A percentile compares a stretch with the other conserved stretches of the same genome.
phyloP scores from a whole-genome alignment of 2,797 vertebrate genomes.

The Bovichtus diacanthus region DNA sequence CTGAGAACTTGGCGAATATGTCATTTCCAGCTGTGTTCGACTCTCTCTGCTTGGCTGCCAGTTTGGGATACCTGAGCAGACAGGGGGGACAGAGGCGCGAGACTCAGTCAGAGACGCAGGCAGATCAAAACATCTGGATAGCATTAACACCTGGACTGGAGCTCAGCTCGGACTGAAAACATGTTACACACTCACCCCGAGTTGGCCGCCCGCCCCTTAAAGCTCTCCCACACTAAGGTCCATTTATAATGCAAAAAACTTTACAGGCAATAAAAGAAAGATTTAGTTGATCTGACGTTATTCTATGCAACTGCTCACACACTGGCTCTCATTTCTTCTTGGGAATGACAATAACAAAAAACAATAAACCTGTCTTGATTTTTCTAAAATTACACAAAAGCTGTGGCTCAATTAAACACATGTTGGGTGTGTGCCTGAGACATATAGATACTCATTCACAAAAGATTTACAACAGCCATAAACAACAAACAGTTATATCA shows the following conservation, averaged over 20 bases:
- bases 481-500: constrained; percentile 47
- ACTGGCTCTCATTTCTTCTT: constrained; percentile 4
- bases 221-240: constrained; percentile 64
- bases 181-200: constrained; percentile 64
- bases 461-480: constrained; percentile 41
- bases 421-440: not conserved
- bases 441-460: not conserved
- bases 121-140: constrained; percentile 71
- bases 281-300: constrained; percentile 65
- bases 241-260: constrained; percentile 75
- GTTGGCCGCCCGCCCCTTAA: constrained; percentile 45
- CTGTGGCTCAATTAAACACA: not conserved
- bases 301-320: constrained; percentile 51
- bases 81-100: constrained; percentile 45
- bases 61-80: constrained; percentile 92
- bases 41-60: constrained; percentile 92
- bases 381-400: constrained; percentile 18
- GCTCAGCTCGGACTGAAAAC: constrained; percentile 63
- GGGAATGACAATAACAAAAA: constrained; percentile 28
- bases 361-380: constrained; percentile 7
- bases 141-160: constrained; percentile 76
- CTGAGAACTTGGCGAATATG: constrained; percentile 98
- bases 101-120: constrained; percentile 58
- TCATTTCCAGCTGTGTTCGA: constrained; percentile 97
- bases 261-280: constrained; percentile 75